Percentiles rank a stretch among this genome's conserved stretches.
These are phyloP conservation scores for Hydriomena furcata DNA, from an alignment of 2,888 invertebrate genomes.

Conservation along the genomic window DNA sequence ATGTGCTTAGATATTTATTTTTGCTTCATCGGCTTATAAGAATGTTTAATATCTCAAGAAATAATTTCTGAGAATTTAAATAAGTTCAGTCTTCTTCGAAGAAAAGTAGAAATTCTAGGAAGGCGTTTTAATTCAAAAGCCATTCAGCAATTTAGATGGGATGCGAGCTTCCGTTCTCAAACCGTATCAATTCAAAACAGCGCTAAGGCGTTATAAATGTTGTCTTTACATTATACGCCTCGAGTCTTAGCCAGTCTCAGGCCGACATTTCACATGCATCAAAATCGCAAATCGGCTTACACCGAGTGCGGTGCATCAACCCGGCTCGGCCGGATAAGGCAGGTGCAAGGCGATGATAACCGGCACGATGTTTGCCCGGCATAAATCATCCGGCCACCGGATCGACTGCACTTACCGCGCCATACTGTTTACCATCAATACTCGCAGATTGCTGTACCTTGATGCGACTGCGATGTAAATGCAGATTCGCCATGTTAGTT, in stretches of 20 bases:
- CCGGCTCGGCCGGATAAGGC: conserved; percentile 53
- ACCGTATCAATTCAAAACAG: conserved; percentile 19
- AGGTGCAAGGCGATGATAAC: conserved; percentile 71
- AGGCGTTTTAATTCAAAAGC: too few relatives aligned
- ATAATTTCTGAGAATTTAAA: too few relatives aligned
- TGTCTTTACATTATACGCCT: conserved; percentile 33
- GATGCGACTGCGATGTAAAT: conserved; percentile 49
- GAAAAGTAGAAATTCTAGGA: neutral
- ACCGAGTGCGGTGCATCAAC: conserved; percentile 38
- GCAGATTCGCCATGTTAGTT: conserved; percentile 43
- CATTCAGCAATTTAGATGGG: neutral
- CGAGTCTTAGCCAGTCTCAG: conserved; percentile 31
- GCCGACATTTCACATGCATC: conserved; percentile 55
- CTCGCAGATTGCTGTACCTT: conserved; percentile 30
- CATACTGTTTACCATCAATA: conserved; percentile 59
- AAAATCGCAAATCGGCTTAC: conserved; percentile 69
- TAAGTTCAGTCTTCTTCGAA: too few relatives aligned
- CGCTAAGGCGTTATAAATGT: conserved; percentile 27
- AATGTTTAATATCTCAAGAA: too few relatives aligned
- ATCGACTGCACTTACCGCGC: conserved; percentile 50
- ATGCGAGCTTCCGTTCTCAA: neutral
- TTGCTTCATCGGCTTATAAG: too few relatives aligned
- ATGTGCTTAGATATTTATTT: too few relatives aligned
- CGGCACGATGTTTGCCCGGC: conserved; percentile 60
- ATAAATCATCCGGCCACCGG: conserved; percentile 53